A percentile compares a stretch with the other conserved stretches of the same genome.
Conservation (phyloP, 2,888 invertebrate genomes). For the Eremobia ochroleuca region DNA sequence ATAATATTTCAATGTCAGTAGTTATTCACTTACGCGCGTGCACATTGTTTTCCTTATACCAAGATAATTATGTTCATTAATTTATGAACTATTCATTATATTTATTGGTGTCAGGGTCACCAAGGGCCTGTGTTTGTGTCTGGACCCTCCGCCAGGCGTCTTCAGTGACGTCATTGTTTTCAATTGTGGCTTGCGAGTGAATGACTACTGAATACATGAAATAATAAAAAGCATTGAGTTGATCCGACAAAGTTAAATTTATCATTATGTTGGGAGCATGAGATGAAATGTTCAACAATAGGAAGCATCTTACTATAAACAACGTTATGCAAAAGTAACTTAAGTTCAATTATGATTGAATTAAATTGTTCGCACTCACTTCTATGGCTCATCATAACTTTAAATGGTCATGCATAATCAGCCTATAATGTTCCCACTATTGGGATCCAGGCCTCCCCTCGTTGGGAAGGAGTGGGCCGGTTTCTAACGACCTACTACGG, state of each 20-base stretch:
- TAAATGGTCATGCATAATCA: neutral
- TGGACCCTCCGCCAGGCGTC: conserved; percentile 7
- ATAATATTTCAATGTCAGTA: conserved; percentile 52
- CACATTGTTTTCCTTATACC: conserved; percentile 57
- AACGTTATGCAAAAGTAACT: neutral
- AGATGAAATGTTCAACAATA: neutral
- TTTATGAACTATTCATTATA: conserved; percentile 44
- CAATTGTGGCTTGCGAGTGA: conserved; percentile 5
- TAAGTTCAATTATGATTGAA: neutral
- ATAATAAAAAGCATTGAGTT: conserved; percentile 8
- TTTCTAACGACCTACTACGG: too few species aligned
- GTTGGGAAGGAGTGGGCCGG: too few species aligned
- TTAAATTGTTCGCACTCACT: neutral
- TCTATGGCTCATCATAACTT: neutral
- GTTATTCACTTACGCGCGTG: conserved; percentile 11
- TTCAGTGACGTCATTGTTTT: conserved; percentile 42
- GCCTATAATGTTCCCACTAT: neutral
- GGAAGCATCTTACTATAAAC: neutral
- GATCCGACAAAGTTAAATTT: neutral
- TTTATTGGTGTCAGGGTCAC: conserved; percentile 57
- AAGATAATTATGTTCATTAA: conserved; percentile 10
- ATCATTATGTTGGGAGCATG: neutral
- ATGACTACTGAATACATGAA: conserved; percentile 20
- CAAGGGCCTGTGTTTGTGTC: conserved; percentile 10
- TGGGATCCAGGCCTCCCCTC: too few species aligned